A percentile compares a stretch with the other conserved stretches of the same genome.
phyloP scores from a whole-genome alignment of 92 coral and sea anemone species.

The Phenganax marumi region DNA sequence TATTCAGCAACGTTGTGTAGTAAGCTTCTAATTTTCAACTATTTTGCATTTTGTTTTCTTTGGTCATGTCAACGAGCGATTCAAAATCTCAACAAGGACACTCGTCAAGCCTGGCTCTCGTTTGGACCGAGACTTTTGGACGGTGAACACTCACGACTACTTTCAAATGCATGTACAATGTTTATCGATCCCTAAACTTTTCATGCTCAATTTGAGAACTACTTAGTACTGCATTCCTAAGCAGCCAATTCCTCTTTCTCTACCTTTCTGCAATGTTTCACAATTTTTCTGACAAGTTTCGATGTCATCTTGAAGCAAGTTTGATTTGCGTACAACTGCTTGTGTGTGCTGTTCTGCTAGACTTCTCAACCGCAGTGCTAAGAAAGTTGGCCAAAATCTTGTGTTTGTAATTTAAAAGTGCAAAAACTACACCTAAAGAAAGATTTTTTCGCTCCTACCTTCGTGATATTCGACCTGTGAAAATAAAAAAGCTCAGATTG shows the following conservation, averaged over 20 bases:
- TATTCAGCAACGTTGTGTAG: too few relatives aligned
- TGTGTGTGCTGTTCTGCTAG: conserved; percentile 28
- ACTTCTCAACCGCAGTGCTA: conserved; percentile 14
- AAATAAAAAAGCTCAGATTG: not conserved
- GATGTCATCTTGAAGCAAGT: conserved; percentile 39
- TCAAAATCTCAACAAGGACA: too few relatives aligned
- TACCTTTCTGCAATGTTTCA: conserved; percentile 25
- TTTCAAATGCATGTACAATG: too few relatives aligned
- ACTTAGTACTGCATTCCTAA: too few relatives aligned
- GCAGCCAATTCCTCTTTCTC: not conserved
- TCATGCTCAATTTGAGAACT: not conserved
- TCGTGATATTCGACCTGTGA: conserved; percentile 19
- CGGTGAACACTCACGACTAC: too few relatives aligned
- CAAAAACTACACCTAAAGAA: not conserved
- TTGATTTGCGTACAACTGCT: conserved; percentile 32
- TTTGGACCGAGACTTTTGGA: too few relatives aligned
- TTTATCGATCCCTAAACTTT: too few relatives aligned
- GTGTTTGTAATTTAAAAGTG: not conserved
- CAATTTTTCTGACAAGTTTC: conserved; percentile 21
- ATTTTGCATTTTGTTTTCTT: too few relatives aligned
- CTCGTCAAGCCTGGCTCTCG: too few relatives aligned
- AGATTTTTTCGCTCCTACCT: not conserved
- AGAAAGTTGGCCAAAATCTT: not conserved
- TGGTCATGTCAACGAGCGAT: too few relatives aligned
- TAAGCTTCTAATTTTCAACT: too few relatives aligned